These are phyloP conservation scores for Rotaria macrura DNA, from an alignment of 2,888 invertebrate species.

Conservation along the genomic window DNA sequence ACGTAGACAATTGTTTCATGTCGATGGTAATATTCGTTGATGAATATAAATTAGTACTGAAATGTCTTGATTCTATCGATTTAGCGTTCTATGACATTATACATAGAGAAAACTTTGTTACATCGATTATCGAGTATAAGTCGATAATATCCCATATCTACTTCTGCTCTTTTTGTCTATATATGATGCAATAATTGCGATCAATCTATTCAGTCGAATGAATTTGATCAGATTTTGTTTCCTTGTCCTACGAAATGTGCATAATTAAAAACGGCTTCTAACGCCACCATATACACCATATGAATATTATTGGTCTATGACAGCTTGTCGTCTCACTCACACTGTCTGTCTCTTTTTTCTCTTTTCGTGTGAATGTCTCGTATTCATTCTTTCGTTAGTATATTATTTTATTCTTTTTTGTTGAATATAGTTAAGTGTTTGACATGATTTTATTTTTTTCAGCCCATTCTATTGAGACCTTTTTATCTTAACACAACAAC, in stretches of 20 bases:
- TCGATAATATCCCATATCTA: too few relatives aligned
- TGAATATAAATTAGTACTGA: too few relatives aligned
- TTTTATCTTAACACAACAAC: too few relatives aligned
- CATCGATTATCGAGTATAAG: too few relatives aligned
- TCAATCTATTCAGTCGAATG: too few relatives aligned
- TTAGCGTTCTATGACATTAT: too few relatives aligned
- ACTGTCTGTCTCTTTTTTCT: not conserved
- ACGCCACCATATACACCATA: not conserved
- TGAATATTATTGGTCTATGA: not conserved
- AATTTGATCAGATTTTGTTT: not conserved
- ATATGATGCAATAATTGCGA: too few relatives aligned
- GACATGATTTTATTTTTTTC: not conserved
- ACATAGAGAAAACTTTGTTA: too few relatives aligned
- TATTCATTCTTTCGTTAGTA: not conserved
- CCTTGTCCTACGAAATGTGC: not conserved
- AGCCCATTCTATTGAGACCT: not conserved
- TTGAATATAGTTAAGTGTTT: not conserved
- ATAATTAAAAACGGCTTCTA: constrained; percentile 11
- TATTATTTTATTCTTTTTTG: not conserved
- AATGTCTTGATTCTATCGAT: too few relatives aligned
- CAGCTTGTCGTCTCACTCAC: not conserved
- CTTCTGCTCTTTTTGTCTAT: too few relatives aligned
- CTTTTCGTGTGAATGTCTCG: not conserved
- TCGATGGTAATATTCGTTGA: too few relatives aligned
- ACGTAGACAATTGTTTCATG: too few relatives aligned